Evolutionary conservation across 2,888 invertebrate genomes (phyloP).

Genomic region (Lasioglossum morio): DNA sequence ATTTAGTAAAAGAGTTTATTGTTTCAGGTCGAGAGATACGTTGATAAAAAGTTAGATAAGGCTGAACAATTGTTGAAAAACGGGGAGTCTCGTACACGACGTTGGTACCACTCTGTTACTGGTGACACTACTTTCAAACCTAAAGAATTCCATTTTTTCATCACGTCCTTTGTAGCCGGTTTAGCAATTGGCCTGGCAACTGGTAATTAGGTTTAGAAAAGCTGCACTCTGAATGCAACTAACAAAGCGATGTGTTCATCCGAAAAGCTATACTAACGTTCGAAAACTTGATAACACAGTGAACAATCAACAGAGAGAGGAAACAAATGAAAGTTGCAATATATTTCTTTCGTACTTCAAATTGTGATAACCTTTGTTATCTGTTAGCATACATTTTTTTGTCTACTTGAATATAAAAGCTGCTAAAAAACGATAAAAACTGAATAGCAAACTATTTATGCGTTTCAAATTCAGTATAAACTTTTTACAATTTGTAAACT

Average conservation of each 20-base stretch:
- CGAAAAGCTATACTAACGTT: constrained; percentile 3
- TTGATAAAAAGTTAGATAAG: constrained; percentile 93
- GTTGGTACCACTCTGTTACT: constrained; percentile 90
- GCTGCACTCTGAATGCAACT: constrained; percentile 78
- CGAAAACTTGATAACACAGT: constrained; percentile 23
- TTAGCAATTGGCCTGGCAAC: constrained; percentile 89
- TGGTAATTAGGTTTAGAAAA: constrained; percentile 78
- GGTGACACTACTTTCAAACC: constrained; percentile 88
- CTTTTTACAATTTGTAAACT: constrained; percentile 25
- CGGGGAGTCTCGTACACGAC: constrained; percentile 89
- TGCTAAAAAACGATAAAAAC: neutral
- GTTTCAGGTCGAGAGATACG: constrained; percentile 91
- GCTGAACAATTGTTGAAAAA: constrained; percentile 91
- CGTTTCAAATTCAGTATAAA: neutral
- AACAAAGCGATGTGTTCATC: constrained; percentile 42
- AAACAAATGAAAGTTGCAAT: constrained; percentile 49
- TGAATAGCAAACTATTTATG: neutral
- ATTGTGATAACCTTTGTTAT: constrained; percentile 25
- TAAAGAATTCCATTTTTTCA: constrained; percentile 92
- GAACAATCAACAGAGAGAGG: constrained; percentile 38
- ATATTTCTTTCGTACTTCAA: constrained; percentile 15
- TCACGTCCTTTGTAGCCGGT: constrained; percentile 92
- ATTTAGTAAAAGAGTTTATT: constrained; percentile 40
- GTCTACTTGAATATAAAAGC: neutral
- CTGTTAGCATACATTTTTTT: constrained; percentile 12